phyloP scores from a whole-genome alignment of 2,888 invertebrate genomes.

The Drosophila anomalata region DNA sequence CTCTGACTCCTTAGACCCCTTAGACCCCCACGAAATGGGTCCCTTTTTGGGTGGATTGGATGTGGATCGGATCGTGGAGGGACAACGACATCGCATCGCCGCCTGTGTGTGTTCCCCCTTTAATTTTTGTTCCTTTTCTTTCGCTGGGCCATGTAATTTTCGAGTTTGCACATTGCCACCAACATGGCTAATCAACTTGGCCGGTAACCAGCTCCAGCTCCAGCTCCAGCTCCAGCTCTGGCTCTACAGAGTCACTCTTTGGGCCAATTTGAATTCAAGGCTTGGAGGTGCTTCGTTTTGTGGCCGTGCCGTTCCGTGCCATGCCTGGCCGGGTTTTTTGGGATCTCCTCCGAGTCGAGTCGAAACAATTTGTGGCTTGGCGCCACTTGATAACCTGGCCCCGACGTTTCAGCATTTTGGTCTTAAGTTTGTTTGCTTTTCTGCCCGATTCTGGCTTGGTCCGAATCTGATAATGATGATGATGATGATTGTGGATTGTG shows the following conservation, averaged over 20 bases:
- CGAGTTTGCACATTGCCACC: slow-evolving; percentile 81
- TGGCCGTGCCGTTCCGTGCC: too few relatives aligned
- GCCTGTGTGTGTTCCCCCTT: slow-evolving; percentile 23
- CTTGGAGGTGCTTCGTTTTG: not conserved
- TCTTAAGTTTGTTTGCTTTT: slow-evolving; percentile 59
- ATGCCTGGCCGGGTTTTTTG: too few relatives aligned
- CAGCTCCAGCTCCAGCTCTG: not conserved
- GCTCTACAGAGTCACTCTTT: slow-evolving; percentile 8
- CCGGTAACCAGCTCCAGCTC: slow-evolving; percentile 42
- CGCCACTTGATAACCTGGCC: slow-evolving; percentile 80
- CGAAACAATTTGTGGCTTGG: slow-evolving; percentile 79
- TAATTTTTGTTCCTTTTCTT: slow-evolving; percentile 35
- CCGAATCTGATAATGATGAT: slow-evolving; percentile 72
- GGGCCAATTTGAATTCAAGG: slow-evolving; percentile 78
- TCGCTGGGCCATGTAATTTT: slow-evolving; percentile 71
- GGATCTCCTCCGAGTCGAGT: slow-evolving; percentile 32
- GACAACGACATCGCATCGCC: slow-evolving; percentile 26
- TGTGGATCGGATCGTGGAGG: slow-evolving; percentile 10
- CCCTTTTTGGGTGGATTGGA: slow-evolving; percentile 60
- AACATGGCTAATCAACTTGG: slow-evolving; percentile 72
- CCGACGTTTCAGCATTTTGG: slow-evolving; percentile 37
- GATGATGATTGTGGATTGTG: slow-evolving; percentile 66
- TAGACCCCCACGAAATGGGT: slow-evolving; percentile 20
- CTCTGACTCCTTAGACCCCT: not conserved
- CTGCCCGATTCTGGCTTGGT: not conserved